Evolutionary conservation across 2,113 vertebrate species (phyloP).

Genomic region (Vulpes vulpes): DNA sequence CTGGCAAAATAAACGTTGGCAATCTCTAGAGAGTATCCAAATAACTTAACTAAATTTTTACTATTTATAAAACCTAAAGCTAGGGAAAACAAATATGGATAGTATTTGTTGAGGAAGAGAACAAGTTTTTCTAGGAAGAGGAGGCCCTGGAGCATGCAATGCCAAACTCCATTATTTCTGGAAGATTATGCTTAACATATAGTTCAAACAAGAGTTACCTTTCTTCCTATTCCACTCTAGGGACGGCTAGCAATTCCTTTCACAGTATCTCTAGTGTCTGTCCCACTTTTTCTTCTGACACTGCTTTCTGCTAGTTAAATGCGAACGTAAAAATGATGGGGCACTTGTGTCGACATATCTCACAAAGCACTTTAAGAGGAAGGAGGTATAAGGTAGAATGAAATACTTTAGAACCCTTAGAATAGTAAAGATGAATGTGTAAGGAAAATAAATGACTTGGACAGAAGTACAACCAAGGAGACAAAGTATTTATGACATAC

Average conservation of each 20-base stretch:
- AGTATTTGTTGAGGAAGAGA: background rate
- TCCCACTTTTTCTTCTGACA: background rate
- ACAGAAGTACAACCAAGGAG: background rate
- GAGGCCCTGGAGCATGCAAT: background rate
- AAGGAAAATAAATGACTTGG: background rate
- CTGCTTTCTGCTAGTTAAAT: background rate
- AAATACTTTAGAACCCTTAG: background rate
- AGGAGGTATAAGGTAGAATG: background rate
- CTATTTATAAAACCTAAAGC: background rate
- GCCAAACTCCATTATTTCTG: background rate
- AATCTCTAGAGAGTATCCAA: background rate
- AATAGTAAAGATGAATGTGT: background rate
- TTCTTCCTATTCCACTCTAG: background rate
- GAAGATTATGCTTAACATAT: background rate
- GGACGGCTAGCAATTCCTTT: background rate
- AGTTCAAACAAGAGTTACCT: background rate
- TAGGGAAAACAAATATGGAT: background rate
- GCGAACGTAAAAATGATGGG: background rate
- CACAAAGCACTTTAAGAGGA: background rate
- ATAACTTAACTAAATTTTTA: background rate
- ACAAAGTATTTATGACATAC: background rate
- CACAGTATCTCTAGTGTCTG: background rate
- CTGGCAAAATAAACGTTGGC: slow-evolving; percentile 1
- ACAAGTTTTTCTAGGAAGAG: background rate
- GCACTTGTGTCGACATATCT: background rate